Conservation (phyloP, 2,888 invertebrate species). For the Cerceris ruficornis region DNA sequence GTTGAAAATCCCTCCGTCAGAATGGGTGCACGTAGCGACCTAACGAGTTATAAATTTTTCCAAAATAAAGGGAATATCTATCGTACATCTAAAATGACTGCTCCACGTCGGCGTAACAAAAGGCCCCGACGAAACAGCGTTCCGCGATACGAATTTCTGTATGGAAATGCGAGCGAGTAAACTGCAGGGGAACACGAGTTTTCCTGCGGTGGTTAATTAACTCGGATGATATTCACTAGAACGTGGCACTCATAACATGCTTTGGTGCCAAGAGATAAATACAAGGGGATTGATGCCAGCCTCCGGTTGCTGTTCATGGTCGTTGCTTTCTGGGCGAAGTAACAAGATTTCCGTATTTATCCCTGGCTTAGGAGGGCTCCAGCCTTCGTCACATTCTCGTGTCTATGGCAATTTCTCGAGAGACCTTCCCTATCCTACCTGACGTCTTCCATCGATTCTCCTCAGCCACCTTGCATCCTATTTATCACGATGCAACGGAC, state of each 20-base stretch:
- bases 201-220: constrained; percentile 50
- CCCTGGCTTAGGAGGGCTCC: constrained; percentile 50
- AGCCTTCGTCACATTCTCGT: constrained; percentile 50
- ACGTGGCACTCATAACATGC: constrained; percentile 40
- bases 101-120: not conserved
- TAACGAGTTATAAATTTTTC: not conserved
- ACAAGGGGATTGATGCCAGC: constrained; percentile 65
- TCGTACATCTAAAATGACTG: not conserved
- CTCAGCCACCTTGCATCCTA: constrained; percentile 38
- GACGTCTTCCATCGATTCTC: constrained; percentile 47
- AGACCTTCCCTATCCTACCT: constrained; percentile 44
- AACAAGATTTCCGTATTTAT: constrained; percentile 78
- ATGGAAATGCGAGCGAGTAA: constrained; percentile 19
- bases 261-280: constrained; percentile 66
- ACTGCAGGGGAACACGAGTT: constrained; percentile 18
- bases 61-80: not conserved
- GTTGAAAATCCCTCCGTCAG: too few relatives aligned
- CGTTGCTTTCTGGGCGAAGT: constrained; percentile 70
- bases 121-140: not conserved
- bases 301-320: constrained; percentile 59
- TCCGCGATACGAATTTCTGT: constrained; percentile 2
- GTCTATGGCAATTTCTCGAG: constrained; percentile 53
- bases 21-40: too few relatives aligned
- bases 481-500: constrained; percentile 46
- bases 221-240: constrained; percentile 40